These are phyloP conservation scores for Myrmecophaga tridactyla DNA, from an alignment of 2,113 vertebrate species.

Conservation along the genomic window DNA sequence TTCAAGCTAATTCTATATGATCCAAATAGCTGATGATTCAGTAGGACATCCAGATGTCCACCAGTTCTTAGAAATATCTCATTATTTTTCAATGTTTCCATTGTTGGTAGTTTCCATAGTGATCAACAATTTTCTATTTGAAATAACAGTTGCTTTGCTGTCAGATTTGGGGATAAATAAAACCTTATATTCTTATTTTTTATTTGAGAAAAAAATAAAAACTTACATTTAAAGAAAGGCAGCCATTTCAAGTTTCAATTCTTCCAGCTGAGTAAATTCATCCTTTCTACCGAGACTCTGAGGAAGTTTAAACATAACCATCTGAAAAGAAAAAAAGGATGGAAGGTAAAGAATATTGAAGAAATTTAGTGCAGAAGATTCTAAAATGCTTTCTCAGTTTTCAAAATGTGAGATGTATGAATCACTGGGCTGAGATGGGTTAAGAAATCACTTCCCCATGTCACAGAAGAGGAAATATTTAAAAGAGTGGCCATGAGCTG, in stretches of 20 bases:
- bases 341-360: background rate
- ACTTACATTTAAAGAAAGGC: background rate
- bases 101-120: background rate
- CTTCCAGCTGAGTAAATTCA: slow-evolving; percentile 17
- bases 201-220: background rate
- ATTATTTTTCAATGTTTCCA: background rate
- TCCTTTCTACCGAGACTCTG: background rate
- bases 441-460: background rate
- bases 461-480: background rate
- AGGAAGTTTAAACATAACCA: slow-evolving; percentile 28
- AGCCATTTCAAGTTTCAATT: background rate
- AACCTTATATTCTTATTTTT: background rate
- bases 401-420: background rate
- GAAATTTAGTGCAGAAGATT: background rate
- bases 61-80: background rate
- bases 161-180: background rate
- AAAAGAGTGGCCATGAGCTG: background rate
- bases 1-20: background rate
- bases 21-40: background rate
- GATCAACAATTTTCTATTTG: background rate
- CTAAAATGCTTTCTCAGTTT: background rate
- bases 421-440: background rate
- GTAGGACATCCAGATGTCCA: background rate
- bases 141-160: slow-evolving; percentile 5
- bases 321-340: background rate